Evolutionary conservation across 2,888 invertebrate genomes (phyloP).

Genomic region (Mesodorylaimus sp.): DNA sequence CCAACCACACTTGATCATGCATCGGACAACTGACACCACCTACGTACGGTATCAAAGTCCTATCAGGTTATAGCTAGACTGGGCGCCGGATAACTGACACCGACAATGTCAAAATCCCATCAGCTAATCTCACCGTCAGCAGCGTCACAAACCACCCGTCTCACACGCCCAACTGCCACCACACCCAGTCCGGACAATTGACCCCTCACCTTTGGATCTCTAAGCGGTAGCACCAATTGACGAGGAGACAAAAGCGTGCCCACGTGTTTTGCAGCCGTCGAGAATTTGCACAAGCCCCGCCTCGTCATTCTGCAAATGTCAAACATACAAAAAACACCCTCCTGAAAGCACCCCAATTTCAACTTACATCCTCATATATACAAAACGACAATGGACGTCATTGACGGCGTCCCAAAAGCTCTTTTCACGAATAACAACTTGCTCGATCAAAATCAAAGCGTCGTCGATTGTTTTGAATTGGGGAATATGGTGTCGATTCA

Average conservation of each 20-base stretch:
- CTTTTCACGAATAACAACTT: slow-evolving; percentile 23
- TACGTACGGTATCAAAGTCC: too few species aligned
- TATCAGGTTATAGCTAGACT: too few species aligned
- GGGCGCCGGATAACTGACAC: too few species aligned
- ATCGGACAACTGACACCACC: too few species aligned
- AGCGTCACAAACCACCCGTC: too few species aligned
- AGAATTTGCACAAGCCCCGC: not conserved
- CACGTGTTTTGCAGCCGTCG: not conserved
- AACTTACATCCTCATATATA: not conserved
- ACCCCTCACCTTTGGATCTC: not conserved
- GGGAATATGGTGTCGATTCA: not conserved
- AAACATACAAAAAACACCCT: too few species aligned
- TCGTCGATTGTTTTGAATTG: slow-evolving; percentile 14
- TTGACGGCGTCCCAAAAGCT: slow-evolving; percentile 17
- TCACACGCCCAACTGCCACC: too few species aligned
- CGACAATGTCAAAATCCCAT: too few species aligned
- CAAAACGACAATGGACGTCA: not conserved
- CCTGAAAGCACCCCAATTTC: not conserved
- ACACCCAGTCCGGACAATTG: too few species aligned
- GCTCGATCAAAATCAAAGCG: slow-evolving; percentile 25
- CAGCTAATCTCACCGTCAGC: too few species aligned
- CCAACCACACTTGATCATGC: too few species aligned
- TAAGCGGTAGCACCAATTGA: not conserved
- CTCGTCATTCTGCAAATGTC: not conserved
- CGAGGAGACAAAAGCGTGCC: not conserved